Percentiles rank a stretch among this genome's conserved stretches.
Evolutionary conservation across 53 echinoderm and acorn worm species (phyloP).

Genomic region (Stichopus horrens): DNA sequence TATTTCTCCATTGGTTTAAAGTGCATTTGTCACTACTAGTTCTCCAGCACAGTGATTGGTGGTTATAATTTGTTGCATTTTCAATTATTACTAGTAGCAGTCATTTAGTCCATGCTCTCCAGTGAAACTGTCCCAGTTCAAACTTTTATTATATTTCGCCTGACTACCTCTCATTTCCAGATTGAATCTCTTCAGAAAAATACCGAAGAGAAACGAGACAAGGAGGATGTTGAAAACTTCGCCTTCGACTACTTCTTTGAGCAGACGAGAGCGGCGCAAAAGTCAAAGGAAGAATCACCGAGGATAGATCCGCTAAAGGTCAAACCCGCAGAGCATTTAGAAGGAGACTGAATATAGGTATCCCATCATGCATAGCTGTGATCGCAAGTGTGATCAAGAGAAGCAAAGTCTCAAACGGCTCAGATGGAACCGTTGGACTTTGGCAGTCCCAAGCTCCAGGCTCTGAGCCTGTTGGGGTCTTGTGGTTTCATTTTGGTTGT

Average conservation of each 20-base stretch:
- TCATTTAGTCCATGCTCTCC: no score
- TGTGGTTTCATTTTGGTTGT: neutral
- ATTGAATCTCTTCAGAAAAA: constrained; percentile 76
- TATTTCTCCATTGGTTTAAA: no score
- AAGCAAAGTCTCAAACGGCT: neutral
- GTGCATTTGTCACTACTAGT: no score
- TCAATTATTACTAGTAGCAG: no score
- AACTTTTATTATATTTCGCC: no score
- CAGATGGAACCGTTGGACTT: no score
- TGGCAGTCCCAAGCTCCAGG: no score
- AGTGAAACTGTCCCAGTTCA: no score
- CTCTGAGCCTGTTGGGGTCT: no score
- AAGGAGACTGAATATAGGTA: constrained; percentile 26
- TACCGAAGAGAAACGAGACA: constrained; percentile 59
- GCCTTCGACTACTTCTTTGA: constrained; percentile 98
- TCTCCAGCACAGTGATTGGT: no score
- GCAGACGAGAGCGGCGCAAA: constrained; percentile 55
- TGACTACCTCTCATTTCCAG: constrained; percentile 22
- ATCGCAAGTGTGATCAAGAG: neutral
- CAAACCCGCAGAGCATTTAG: constrained; percentile 43
- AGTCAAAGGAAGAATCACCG: constrained; percentile 31
- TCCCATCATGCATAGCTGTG: neutral
- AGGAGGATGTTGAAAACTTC: constrained; percentile 73
- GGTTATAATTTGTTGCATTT: no score
- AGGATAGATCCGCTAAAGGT: constrained; percentile 18